These are phyloP conservation scores for Sinotaia quadrata DNA, from an alignment of 2,888 invertebrate genomes.

Conservation along the genomic window DNA sequence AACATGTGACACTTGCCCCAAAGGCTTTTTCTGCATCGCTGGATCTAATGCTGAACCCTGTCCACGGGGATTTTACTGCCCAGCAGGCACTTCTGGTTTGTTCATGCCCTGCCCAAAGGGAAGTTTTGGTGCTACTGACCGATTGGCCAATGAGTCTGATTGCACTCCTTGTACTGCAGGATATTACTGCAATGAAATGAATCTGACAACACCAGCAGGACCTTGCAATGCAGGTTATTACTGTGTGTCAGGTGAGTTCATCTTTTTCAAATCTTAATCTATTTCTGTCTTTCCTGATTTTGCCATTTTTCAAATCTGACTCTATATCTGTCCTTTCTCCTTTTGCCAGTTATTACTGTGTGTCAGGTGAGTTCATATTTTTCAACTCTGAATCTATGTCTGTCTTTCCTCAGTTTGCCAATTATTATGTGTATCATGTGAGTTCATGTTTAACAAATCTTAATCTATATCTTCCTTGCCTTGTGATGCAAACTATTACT, in stretches of 20 bases:
- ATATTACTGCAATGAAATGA: slow-evolving; percentile 62
- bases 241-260: slow-evolving; percentile 59
- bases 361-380: slow-evolving; percentile 49
- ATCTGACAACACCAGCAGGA: slow-evolving; percentile 58
- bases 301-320: too few species aligned
- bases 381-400: too few species aligned
- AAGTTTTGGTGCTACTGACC: slow-evolving; percentile 62
- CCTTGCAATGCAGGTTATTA: slow-evolving; percentile 63
- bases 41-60: slow-evolving; percentile 61
- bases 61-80: slow-evolving; percentile 62
- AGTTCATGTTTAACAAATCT: too few species aligned
- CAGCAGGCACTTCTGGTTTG: slow-evolving; percentile 56
- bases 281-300: too few species aligned
- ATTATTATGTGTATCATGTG: too few species aligned
- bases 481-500: slow-evolving; percentile 65
- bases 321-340: too few species aligned
- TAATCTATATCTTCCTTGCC: too few species aligned
- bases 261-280: too few species aligned
- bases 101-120: slow-evolving; percentile 64
- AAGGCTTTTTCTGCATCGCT: slow-evolving; percentile 63
- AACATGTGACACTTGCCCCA: slow-evolving; percentile 60
- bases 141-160: slow-evolving; percentile 56
- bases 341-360: slow-evolving; percentile 66
- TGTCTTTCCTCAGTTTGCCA: too few species aligned
- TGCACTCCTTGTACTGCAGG: slow-evolving; percentile 65